Evolutionary conservation across 2,888 invertebrate species (phyloP), one percentile per base, ranked within the genome.

Genomic region (Xestia c-nigrum): DNA sequence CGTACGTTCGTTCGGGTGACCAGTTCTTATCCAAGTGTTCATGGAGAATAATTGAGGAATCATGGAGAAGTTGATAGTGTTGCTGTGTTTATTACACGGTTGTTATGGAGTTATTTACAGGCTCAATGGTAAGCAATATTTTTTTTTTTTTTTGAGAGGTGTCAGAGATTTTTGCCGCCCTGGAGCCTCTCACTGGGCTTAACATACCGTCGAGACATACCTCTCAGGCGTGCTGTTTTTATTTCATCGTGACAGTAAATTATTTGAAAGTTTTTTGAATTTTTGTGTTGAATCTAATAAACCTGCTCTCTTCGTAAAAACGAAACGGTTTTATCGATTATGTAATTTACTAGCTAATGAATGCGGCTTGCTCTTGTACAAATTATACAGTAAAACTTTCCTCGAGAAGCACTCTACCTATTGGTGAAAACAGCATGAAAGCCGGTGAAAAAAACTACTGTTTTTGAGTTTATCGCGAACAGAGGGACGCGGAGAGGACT

Each of bases 31-130:
- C 19, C 12, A 65, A 1, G 10, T 55, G 40, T 65, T 31, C 5
- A 59, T 65, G 57, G 47, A 57, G 21, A 52, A 65, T 31, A 16
- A 31, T 65, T 31, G 9, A 31, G 10, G 16, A 40, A 65, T 40
- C 50, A 76, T 76, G 76, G 47, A 75, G 65, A 76, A 76, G 19
- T 66, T 24, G 1, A 43, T 76, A 43, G 31, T 59, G 47, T 47
- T 75, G 19, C 50, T 65, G 40, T 76, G 76, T 76, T 59, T 75
- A 16, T 31, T 76, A 50, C 76, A 76, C 31, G 47, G 47, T 9
- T 76, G 75, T 65, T 76, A n/a, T 75, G 76, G 76, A 65, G 76
- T 74, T 4, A 76, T 76, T 46, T 76, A 76, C 31, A 19, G 12
- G 14, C 75, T 76, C 3, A 76, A 76, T 50, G 75, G 76, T 75